These are phyloP conservation scores for Lutjanus argentimaculatus DNA, from an alignment of 2,797 vertebrate genomes.

Conservation along the genomic window DNA sequence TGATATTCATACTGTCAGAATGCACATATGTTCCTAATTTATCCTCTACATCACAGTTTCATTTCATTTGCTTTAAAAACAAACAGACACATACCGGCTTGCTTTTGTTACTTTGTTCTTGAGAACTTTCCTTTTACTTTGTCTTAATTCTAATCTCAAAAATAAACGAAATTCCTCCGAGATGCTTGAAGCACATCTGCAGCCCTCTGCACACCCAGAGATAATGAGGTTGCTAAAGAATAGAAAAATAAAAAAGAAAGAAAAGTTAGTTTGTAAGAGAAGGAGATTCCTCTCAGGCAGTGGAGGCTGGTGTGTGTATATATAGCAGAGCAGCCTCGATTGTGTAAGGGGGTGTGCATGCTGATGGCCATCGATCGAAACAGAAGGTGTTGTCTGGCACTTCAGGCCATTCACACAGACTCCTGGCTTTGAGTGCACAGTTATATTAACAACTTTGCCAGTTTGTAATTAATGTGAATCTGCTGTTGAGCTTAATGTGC, in stretches of 20 bases:
- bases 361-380: slow-evolving; percentile 84
- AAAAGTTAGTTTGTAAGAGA: slow-evolving; percentile 70
- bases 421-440: slow-evolving; percentile 82
- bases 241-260: slow-evolving; percentile 54
- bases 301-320: slow-evolving; percentile 66
- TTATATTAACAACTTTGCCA: slow-evolving; percentile 86
- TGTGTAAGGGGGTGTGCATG: slow-evolving; percentile 67
- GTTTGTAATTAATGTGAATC: slow-evolving; percentile 85
- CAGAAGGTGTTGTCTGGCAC: slow-evolving; percentile 90
- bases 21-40: slow-evolving; percentile 68
- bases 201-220: slow-evolving; percentile 49
- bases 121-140: slow-evolving; percentile 50
- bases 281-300: slow-evolving; percentile 73
- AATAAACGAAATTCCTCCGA: slow-evolving; percentile 75
- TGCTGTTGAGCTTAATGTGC: slow-evolving; percentile 72
- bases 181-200: slow-evolving; percentile 74
- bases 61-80: slow-evolving; percentile 63
- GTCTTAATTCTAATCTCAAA: slow-evolving; percentile 75
- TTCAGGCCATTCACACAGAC: slow-evolving; percentile 84
- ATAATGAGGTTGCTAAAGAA: slow-evolving; percentile 78
- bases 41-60: slow-evolving; percentile 51
- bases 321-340: slow-evolving; percentile 71
- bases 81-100: slow-evolving; percentile 49
- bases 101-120: slow-evolving; percentile 50
- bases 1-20: slow-evolving; percentile 65